Evolutionary conservation across 2,797 vertebrate genomes (phyloP).

Genomic region (Columba guinea): DNA sequence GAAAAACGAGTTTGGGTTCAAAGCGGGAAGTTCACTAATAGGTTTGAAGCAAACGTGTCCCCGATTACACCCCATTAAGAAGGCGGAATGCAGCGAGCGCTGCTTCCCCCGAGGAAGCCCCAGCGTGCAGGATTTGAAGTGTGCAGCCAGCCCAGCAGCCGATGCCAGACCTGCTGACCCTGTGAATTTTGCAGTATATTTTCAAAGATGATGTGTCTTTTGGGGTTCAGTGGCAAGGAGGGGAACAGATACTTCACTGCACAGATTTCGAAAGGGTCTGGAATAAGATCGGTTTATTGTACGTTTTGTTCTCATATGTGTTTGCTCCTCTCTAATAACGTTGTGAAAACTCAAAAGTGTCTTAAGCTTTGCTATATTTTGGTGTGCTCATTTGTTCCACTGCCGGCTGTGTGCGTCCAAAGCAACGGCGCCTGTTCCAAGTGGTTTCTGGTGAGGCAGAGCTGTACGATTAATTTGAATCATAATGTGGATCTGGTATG

Average conservation of each 20-base stretch:
- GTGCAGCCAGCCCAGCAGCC: conserved; percentile 45
- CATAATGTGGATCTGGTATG: conserved; percentile 46
- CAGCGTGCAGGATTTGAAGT: conserved; percentile 45
- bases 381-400: background rate
- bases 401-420: background rate
- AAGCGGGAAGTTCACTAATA: conserved; percentile 66
- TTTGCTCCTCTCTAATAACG: conserved; percentile 26
- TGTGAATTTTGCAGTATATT: conserved; percentile 25
- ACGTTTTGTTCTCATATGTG: background rate
- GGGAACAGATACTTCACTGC: conserved; percentile 13
- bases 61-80: conserved; percentile 79
- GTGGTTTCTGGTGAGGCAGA: conserved; percentile 51
- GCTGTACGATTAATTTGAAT: conserved; percentile 25
- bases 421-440: background rate
- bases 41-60: conserved; percentile 74
- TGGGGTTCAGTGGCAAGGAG: conserved; percentile 46
- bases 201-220: conserved; percentile 57
- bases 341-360: background rate
- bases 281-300: background rate
- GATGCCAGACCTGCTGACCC: conserved; percentile 54
- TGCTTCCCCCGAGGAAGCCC: conserved; percentile 66
- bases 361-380: background rate
- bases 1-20: conserved; percentile 36
- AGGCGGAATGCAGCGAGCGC: conserved; percentile 66
- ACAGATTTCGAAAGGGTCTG: conserved; percentile 6